Base-by-base conservation (phyloP, 2,113 vertebrate species). In the Falco punctatus region DNA sequence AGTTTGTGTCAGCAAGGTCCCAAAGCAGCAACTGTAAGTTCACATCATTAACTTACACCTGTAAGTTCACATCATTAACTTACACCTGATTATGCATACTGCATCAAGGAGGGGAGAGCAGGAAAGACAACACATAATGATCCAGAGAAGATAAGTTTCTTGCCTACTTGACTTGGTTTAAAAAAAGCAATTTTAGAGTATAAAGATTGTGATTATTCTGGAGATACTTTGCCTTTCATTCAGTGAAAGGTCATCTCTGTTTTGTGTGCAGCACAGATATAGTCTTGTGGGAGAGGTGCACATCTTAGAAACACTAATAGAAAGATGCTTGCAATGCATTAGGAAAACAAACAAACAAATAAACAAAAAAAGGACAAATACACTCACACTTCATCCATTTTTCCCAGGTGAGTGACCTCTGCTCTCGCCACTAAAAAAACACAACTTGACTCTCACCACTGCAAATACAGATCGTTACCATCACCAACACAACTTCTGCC, bases 391-490 rank as follows among this genome's bases (percentile, higher is more conserved):
- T 85, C 18, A 64, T 20, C 26, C 55, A 44, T 0, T 0, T 48
- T 72, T 64, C 65, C 44, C n/a, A 74, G 35, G 14, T 5, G n/a
- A 70, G 40, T 0, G 0, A 86, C 15, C 64, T 69, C 40, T 46
- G 35, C 26, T 42, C 19, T 69, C 33, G 32, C 17, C 35, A 28
- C 35, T 28, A 11, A 80, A 52, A 15, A 59, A 58, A 20, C 80
- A 81, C 33, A 74, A 10, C 15, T 17, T 30, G n/a, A n/a, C 42
- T 38, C 32, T 75, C 17, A 24, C 6, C 44, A 58, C 3, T 3
- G 2, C 3, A 16, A 52, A 61, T 0, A 32, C 11, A 42, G 22
- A 83, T n/a, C 0, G 0, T 35, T 15, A 22, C 20, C 49, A 62
- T 20, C 8, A 22, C 3, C 1, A 20, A 17, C 17, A 46, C 22